These are phyloP conservation scores for Oplegnathus fasciatus DNA, from an alignment of 2,113 vertebrate genomes.

Conservation along the genomic window DNA sequence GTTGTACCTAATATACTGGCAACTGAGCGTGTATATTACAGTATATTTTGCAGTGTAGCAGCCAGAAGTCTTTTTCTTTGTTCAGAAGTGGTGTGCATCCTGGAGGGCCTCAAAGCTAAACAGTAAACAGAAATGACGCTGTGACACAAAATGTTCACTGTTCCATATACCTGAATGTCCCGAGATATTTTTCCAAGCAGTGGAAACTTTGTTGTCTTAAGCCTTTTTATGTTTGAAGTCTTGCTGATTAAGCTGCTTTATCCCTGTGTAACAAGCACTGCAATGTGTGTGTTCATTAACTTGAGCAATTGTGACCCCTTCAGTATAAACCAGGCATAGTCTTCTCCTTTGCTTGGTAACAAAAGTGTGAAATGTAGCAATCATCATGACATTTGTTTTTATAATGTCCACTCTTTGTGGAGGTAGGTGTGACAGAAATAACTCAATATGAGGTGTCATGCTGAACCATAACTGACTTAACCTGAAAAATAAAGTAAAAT, in stretches of 20 bases:
- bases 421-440: background rate
- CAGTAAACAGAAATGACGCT: background rate
- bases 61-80: background rate
- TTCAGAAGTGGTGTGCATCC: background rate
- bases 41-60: background rate
- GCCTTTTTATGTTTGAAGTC: background rate
- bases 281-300: constrained; percentile 34
- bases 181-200: background rate
- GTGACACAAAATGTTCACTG: background rate
- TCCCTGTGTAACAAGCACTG: constrained; percentile 5
- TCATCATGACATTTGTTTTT: background rate
- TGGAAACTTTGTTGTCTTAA: background rate
- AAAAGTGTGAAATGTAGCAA: background rate
- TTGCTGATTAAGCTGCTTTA: constrained; percentile 15
- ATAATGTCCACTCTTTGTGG: background rate
- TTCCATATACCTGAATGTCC: background rate
- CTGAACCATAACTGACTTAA: background rate
- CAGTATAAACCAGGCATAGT: constrained; percentile 53
- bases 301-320: constrained; percentile 77
- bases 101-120: background rate
- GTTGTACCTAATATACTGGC: no score
- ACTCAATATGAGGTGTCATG: no score
- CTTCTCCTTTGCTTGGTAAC: background rate
- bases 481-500: background rate
- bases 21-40: background rate